phyloP scores from a whole-genome alignment of 1,140 invertebrate species.

The Charaxes varanes region DNA sequence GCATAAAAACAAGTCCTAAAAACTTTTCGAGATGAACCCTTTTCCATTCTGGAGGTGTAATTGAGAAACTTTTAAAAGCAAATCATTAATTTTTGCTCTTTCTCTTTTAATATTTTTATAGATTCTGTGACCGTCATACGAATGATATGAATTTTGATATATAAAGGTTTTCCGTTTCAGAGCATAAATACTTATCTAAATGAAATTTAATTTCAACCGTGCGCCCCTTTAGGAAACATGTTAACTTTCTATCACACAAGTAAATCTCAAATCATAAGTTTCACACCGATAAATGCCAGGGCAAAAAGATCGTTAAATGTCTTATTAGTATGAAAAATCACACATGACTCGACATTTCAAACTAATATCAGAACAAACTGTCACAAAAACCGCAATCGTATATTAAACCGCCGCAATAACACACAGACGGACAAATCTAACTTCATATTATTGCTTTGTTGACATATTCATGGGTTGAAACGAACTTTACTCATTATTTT shows the following conservation, averaged over 20 bases:
- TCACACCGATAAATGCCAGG: too few relatives aligned
- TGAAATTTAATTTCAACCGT: too few relatives aligned
- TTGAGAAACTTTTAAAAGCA: not conserved
- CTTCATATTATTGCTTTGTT: slow-evolving; percentile 8
- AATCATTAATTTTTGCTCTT: not conserved
- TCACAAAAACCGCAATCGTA: slow-evolving; percentile 2
- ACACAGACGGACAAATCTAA: slow-evolving; percentile 9
- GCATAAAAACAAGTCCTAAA: too few relatives aligned
- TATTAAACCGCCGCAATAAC: slow-evolving; percentile 4
- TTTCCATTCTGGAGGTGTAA: not conserved
- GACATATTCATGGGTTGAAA: slow-evolving; percentile 9
- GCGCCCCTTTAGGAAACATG: too few relatives aligned
- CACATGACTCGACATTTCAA: not conserved
- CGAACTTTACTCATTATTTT: slow-evolving; percentile 9
- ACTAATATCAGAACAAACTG: slow-evolving; percentile 6
- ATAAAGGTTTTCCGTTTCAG: too few relatives aligned
- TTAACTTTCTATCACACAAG: too few relatives aligned
- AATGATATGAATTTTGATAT: too few relatives aligned
- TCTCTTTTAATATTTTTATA: not conserved
- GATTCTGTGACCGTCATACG: too few relatives aligned
- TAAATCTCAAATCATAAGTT: too few relatives aligned
- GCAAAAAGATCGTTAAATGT: too few relatives aligned
- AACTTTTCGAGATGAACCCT: slow-evolving; percentile 1
- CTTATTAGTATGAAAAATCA: slow-evolving; percentile 5
- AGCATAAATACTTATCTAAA: too few relatives aligned